Percentiles rank a stretch among this genome's conserved stretches.
Evolutionary conservation across 2,888 invertebrate genomes (phyloP).

Genomic region (Branchipolynoe longqiensis): DNA sequence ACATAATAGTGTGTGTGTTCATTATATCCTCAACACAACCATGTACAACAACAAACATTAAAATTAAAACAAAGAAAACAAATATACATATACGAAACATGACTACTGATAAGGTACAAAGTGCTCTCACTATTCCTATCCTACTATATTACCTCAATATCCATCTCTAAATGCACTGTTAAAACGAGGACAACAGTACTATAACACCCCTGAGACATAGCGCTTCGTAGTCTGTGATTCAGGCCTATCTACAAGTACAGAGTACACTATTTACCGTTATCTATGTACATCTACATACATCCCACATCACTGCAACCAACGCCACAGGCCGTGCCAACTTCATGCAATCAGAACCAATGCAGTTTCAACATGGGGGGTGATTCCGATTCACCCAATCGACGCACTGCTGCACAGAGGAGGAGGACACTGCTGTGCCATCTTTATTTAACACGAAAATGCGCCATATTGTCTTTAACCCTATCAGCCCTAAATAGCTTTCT

Average conservation of each 20-base stretch:
- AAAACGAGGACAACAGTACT: not conserved
- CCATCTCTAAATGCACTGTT: not conserved
- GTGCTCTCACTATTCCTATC: not conserved
- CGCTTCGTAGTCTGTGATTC: not conserved
- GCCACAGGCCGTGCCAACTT: not conserved
- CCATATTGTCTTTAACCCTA: too few relatives aligned
- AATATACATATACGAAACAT: too few relatives aligned
- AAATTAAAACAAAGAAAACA: too few relatives aligned
- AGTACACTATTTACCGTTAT: not conserved
- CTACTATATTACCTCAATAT: constrained; percentile 2
- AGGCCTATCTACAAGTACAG: constrained; percentile 3
- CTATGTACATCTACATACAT: not conserved
- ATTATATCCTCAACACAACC: not conserved
- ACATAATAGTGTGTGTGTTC: not conserved
- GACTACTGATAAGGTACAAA: not conserved
- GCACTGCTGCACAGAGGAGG: too few relatives aligned
- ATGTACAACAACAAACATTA: constrained; percentile 12
- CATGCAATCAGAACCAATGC: too few relatives aligned
- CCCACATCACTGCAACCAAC: not conserved
- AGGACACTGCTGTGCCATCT: too few relatives aligned
- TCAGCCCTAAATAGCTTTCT: too few relatives aligned
- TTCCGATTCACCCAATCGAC: too few relatives aligned
- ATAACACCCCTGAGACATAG: constrained; percentile 31
- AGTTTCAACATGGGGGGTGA: too few relatives aligned
- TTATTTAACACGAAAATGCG: too few relatives aligned